Evolutionary conservation across 2,888 invertebrate species (phyloP), one percentile per base, ranked within the genome.

Genomic region (Nycteola revayana): DNA sequence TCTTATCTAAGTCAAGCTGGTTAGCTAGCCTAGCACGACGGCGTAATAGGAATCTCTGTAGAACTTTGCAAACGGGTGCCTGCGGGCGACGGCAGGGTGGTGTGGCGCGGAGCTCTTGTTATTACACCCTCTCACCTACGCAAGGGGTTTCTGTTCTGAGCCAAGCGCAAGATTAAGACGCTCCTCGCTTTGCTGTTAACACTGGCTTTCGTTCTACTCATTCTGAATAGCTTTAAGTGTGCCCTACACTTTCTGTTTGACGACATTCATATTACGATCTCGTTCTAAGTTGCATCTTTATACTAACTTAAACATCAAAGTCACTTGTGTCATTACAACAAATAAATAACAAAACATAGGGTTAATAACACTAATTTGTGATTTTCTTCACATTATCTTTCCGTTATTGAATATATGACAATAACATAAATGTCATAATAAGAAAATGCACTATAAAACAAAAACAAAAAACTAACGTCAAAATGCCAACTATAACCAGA

Each of bases 101-200:
- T 49, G 55, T 60, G 59, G 60, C 56, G 64, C 61, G 65, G 62
- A 65, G 68, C 73, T 76, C 79, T 78, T 85, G 84, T 86, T 87
- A 86, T 84, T 83, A 84, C 85, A 84, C 86, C 82, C 83, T 83
- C 81, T 85, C 85, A 82, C 83, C 85, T 82, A 83, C 76, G 80
- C 74, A 78, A 79, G 82, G 75, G 76, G 76, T 75, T 76, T 75
- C 77, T 66, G 66, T 71, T 76, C 63, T 62, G 68, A 82, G 72
- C 72, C 64, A 62, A 81, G 79, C 73, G 68, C 70, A 72, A 85
- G 80, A 85, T 86, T 86, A 85, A 85, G 85, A 81, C 68, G 77
- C 78, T 80, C 60, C 65, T 74, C 65, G 72, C 74, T 78, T 80
- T 72, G 72, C 75, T 76, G 74, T 82, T 77, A 81, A 78, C 76